Conservation (phyloP, 2,113 vertebrate species). For the Ceratotherium simum region DNA sequence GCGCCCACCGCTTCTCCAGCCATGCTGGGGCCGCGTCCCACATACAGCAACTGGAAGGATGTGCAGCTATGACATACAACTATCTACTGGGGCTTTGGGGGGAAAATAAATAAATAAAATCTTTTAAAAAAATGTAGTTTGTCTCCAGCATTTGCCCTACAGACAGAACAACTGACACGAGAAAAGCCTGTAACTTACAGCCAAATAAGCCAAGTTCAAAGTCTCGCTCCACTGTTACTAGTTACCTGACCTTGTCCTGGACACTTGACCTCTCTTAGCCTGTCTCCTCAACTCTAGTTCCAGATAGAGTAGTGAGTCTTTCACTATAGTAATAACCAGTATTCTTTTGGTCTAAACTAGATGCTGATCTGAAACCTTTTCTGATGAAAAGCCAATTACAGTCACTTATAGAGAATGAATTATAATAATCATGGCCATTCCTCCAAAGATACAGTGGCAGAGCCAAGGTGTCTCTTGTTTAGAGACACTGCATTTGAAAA, state of each 20-base stretch:
- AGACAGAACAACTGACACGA: slow-evolving; percentile 14
- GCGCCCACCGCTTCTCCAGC: too few species aligned
- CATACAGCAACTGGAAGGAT: too few species aligned
- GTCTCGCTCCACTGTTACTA: neutral
- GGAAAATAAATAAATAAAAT: too few species aligned
- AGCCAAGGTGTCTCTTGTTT: neutral
- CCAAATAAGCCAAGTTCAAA: slow-evolving; percentile 4
- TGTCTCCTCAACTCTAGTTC: slow-evolving; percentile 14
- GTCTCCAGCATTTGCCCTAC: neutral
- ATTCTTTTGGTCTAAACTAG: slow-evolving; percentile 15
- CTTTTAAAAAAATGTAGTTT: neutral
- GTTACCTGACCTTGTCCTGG: neutral
- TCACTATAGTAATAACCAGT: slow-evolving; percentile 6
- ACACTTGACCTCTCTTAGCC: neutral
- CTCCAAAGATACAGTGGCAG: neutral
- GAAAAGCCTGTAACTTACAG: neutral
- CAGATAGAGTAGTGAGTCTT: neutral
- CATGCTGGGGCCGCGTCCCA: too few species aligned
- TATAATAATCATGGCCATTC: neutral
- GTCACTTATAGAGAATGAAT: neutral
- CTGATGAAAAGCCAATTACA: slow-evolving; percentile 39
- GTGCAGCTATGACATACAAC: too few species aligned
- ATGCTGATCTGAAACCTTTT: slow-evolving; percentile 19
- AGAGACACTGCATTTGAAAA: slow-evolving; percentile 13
- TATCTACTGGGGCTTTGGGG: too few species aligned